Evolutionary conservation across 2,888 invertebrate species (phyloP).

Genomic region (Luperina testacea): DNA sequence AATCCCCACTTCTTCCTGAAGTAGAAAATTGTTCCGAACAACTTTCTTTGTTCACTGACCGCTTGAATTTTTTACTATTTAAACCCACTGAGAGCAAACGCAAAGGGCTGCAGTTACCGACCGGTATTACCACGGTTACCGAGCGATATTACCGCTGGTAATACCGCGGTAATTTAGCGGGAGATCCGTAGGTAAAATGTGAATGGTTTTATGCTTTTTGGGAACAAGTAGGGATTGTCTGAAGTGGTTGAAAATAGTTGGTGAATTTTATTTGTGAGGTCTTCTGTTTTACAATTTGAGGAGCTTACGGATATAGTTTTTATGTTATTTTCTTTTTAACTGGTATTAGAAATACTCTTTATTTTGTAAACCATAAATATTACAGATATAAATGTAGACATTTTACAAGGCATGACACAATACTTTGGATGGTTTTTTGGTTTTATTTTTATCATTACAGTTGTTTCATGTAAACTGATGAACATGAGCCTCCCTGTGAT

Average conservation of each 20-base stretch:
- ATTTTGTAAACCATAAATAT: too few relatives aligned
- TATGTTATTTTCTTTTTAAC: background rate
- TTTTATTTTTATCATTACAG: background rate
- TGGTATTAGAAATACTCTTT: too few relatives aligned
- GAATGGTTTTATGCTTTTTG: constrained; percentile 71
- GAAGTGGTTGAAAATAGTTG: constrained; percentile 68
- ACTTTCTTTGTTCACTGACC: constrained; percentile 87
- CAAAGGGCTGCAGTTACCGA: constrained; percentile 56
- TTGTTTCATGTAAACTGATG: background rate
- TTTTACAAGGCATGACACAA: too few relatives aligned
- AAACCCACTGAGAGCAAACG: constrained; percentile 76
- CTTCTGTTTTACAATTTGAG: constrained; percentile 6
- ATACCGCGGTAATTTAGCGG: constrained; percentile 69
- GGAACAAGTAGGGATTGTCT: constrained; percentile 72
- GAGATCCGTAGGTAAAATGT: constrained; percentile 67
- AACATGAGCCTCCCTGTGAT: background rate
- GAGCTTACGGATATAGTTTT: background rate
- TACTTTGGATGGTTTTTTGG: too few relatives aligned
- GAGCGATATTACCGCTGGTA: constrained; percentile 45
- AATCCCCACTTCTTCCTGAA: constrained; percentile 83
- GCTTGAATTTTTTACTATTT: constrained; percentile 85
- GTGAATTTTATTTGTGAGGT: constrained; percentile 34
- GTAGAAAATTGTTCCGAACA: constrained; percentile 86
- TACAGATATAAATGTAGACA: too few relatives aligned
- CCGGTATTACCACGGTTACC: constrained; percentile 48